These are phyloP conservation scores for Ommatoiulus sabulosus DNA, from an alignment of 2,888 invertebrate genomes.

Conservation along the genomic window DNA sequence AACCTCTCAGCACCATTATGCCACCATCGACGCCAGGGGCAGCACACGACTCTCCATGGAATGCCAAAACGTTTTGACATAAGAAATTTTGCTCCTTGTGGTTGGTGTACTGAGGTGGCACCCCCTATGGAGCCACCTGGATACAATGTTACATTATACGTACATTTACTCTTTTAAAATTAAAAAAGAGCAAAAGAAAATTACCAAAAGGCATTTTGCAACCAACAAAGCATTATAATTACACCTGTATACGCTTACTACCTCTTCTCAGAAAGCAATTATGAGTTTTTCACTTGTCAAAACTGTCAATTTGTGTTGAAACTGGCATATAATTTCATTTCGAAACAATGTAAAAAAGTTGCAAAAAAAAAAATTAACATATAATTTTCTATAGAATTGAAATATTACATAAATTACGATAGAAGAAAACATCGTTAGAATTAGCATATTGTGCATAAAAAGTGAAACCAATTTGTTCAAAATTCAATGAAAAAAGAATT, in stretches of 20 bases:
- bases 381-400: not conserved
- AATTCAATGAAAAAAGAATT: too few relatives aligned
- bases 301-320: not conserved
- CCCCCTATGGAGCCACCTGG: not conserved
- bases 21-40: not conserved
- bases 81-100: not conserved
- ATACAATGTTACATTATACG: not conserved
- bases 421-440: not conserved
- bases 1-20: not conserved
- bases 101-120: not conserved
- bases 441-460: too few relatives aligned
- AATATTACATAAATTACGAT: not conserved
- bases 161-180: not conserved
- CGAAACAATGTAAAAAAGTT: not conserved
- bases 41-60: not conserved
- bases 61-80: not conserved
- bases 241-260: not conserved
- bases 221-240: not conserved
- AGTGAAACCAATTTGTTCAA: too few relatives aligned
- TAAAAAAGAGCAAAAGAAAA: not conserved
- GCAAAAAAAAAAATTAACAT: not conserved
- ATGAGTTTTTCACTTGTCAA: not conserved
- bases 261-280: conserved; percentile 2
- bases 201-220: not conserved
- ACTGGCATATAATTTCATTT: conserved; percentile 35